Base-by-base conservation (phyloP, 2,113 vertebrate genomes). In the Danionella cerebrum region DNA sequence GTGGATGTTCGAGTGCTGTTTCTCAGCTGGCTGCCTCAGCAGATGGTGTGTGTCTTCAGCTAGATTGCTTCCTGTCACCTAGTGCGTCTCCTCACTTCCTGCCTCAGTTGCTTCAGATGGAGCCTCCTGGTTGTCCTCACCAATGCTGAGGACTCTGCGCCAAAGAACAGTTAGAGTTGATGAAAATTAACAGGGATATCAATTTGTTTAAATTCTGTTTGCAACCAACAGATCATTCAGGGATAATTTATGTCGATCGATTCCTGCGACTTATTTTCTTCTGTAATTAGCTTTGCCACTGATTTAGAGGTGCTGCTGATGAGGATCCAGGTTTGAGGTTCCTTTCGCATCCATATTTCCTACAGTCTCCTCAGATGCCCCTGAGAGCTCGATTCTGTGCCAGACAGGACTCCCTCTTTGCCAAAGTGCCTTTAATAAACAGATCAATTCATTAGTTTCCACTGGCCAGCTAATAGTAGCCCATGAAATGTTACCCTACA, bases 21-120 rank as follows among this genome's bases (percentile, higher is more conserved):
- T 76, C 58, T 76, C 74, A 72, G 57, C 59, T 36, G 47, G 36
- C n/a, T 71, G 69, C 50, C 38, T 31, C 24, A 65, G 18, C 60
- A 72, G 65, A 68, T 65, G 65, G 35, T 27, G 42, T 52, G 39
- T 72, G 52, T 72, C 74, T 76, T 55, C 67, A 65, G 58, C 65
- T n/a, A n/a, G 16, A 59, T 69, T 66, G 31, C 52, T 10, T 18
- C 13, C 52, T 57, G 29, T 24, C 38, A 66, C 31, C 29, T 57
- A 47, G 36, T 27, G 27, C 29, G n/a, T 10, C 29, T 54, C 18
- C 47, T 41, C 11, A 29, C 41, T 24, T 22, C 51, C 50, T 41
- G 42, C 66, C 2, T 21, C 24, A 58, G 11, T 31, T 36, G 12
- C 10, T 55, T 19, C 21, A 19, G 21, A 50, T 12, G 10, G 6